Conservation (phyloP, 2,797 vertebrate species). For the Cygnus olor region DNA sequence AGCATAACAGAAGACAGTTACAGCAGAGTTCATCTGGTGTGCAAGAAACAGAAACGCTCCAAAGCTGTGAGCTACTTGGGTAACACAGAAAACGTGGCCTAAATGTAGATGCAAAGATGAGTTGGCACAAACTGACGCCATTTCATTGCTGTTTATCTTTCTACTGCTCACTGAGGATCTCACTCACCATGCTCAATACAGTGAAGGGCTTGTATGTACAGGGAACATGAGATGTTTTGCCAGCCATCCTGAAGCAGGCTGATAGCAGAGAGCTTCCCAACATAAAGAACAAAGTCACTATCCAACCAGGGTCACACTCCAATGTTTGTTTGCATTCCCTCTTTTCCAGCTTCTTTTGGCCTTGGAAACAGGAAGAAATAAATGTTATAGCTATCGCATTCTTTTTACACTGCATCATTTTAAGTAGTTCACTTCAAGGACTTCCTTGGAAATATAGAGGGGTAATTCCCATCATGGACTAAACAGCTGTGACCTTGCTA, state of each 20-base stretch:
- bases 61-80: background rate
- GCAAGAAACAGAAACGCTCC: background rate
- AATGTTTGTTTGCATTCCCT: background rate
- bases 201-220: accelerated
- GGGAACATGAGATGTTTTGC: background rate
- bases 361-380: background rate
- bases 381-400: background rate
- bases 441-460: background rate
- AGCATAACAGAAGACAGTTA: background rate
- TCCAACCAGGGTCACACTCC: background rate
- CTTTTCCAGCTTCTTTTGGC: background rate
- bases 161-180: background rate
- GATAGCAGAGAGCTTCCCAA: background rate
- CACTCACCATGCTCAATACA: background rate
- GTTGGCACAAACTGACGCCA: background rate
- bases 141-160: background rate
- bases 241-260: background rate
- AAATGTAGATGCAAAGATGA: background rate
- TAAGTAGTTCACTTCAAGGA: background rate
- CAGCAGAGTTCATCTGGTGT: background rate
- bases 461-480: background rate
- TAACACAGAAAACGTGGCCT: background rate
- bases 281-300: background rate
- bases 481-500: background rate
- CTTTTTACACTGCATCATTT: background rate